Base-by-base conservation (phyloP, 2,797 vertebrate species). In the Phalloptychus januarius region DNA sequence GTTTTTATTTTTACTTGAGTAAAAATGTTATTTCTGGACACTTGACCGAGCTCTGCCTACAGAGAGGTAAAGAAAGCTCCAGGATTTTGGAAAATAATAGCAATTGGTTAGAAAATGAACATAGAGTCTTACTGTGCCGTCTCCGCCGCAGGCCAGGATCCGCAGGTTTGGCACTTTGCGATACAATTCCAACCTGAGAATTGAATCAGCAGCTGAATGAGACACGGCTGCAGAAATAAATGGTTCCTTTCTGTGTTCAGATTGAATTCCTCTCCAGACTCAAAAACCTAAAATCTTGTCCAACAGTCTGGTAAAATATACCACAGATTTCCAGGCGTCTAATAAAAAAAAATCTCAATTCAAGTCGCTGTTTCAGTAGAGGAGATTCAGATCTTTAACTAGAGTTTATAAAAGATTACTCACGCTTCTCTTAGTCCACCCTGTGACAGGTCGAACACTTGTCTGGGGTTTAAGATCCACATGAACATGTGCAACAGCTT, bases 401-500 rank as follows among this genome's bases (percentile, higher is more conserved):
- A 23, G 20, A 50, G 18, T 23, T 23, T 11, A 36, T 16, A 28
- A 45, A 74, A n/a, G 36, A 7, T 48, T 48, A 99, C 98, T 98
- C 88, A 99, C 98, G 98, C 98, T 87, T 99, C 98, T 91, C 96
- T 96, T 3, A 98, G 97, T 36, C 98, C 98, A 38, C 97, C 98
- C 94, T 99, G 97, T 79, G 98, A 99, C 87, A 99, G 96, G 93
- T 99, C 98, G 83, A 99, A 99, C 75, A 99, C 98, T 91, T 99
- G 98, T 36, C 98, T 97, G 46, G 98, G 98, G 93, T 99, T 99
- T 93, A 99, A 83, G 92, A 97, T 98, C 98, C 98, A 99, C 98
- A 99, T 99, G 93, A 99, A 99, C 96, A 97, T 99, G 95, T 99
- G 98, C 23, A 99, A 93, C 89, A 99, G 96, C 92, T 99, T 99